These are phyloP conservation scores for Camponotus floridanus DNA, from an alignment of 1,140 invertebrate genomes.

Conservation along the genomic window DNA sequence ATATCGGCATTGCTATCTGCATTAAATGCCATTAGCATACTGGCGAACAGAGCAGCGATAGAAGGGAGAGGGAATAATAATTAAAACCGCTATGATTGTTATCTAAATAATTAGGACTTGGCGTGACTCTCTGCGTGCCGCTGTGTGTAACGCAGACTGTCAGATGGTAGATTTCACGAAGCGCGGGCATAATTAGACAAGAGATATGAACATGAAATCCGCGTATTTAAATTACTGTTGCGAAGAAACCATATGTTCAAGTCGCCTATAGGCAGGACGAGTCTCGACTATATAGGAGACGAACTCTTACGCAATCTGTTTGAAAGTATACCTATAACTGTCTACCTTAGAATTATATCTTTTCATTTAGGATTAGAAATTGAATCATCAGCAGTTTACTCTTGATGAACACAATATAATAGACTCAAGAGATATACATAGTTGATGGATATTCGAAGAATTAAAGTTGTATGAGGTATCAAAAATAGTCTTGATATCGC, in stretches of 20 bases:
- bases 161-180: slow-evolving; percentile 80
- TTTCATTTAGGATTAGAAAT: background rate
- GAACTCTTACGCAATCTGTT: slow-evolving; percentile 2
- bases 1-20: slow-evolving; percentile 67
- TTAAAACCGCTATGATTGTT: slow-evolving; percentile 71
- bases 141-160: slow-evolving; percentile 69
- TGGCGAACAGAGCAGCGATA: slow-evolving; percentile 70
- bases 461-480: too few relatives aligned
- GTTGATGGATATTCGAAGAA: too few relatives aligned
- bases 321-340: too few relatives aligned
- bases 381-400: too few relatives aligned
- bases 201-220: slow-evolving; percentile 80
- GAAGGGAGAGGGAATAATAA: slow-evolving; percentile 69
- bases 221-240: slow-evolving; percentile 78
- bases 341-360: background rate
- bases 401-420: too few relatives aligned
- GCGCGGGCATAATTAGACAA: slow-evolving; percentile 81
- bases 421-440: too few relatives aligned
- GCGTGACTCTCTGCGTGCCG: slow-evolving; percentile 77
- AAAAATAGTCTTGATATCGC: too few relatives aligned
- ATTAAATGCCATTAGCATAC: slow-evolving; percentile 67
- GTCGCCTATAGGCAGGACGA: slow-evolving; percentile 64
- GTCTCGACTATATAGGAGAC: slow-evolving; percentile 1
- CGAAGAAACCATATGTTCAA: slow-evolving; percentile 80
- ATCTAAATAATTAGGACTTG: slow-evolving; percentile 77